phyloP scores from a whole-genome alignment of 2,888 invertebrate species.

The Pristionchus maxplancki region DNA sequence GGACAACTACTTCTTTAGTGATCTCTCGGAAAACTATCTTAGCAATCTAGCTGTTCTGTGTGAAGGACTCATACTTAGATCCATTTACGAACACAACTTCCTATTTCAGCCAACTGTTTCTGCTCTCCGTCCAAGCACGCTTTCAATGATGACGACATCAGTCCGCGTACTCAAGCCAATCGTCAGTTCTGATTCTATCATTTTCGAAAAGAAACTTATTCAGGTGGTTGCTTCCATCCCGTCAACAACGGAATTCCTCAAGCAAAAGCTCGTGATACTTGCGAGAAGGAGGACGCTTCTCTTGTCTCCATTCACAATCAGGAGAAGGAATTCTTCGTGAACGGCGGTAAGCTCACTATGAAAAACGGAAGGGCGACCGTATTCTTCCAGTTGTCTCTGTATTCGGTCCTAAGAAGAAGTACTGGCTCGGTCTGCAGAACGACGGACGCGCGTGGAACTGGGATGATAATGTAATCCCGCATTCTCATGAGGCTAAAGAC shows the following conservation, averaged over 20 bases:
- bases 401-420: not conserved
- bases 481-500: too few species aligned
- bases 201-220: not conserved
- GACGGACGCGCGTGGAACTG: not conserved
- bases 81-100: not conserved
- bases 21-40: not conserved
- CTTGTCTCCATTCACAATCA: slow-evolving; percentile 2
- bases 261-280: not conserved
- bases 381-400: not conserved
- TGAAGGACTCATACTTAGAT: not conserved
- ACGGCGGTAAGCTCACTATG: not conserved
- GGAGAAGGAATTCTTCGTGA: slow-evolving; percentile 8
- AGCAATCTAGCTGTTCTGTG: not conserved
- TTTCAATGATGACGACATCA: not conserved
- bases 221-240: slow-evolving; percentile 3
- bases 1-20: not conserved
- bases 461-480: slow-evolving; percentile 3
- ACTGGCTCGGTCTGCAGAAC: not conserved
- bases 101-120: not conserved
- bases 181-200: not conserved
- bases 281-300: not conserved
- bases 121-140: not conserved
- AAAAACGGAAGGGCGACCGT: not conserved
- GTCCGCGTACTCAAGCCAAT: not conserved
- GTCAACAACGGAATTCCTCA: slow-evolving; percentile 1